Percentiles rank a stretch among this genome's conserved stretches.
Evolutionary conservation across 2,888 invertebrate species (phyloP).

Genomic region (Tanytarsus gracilentus): DNA sequence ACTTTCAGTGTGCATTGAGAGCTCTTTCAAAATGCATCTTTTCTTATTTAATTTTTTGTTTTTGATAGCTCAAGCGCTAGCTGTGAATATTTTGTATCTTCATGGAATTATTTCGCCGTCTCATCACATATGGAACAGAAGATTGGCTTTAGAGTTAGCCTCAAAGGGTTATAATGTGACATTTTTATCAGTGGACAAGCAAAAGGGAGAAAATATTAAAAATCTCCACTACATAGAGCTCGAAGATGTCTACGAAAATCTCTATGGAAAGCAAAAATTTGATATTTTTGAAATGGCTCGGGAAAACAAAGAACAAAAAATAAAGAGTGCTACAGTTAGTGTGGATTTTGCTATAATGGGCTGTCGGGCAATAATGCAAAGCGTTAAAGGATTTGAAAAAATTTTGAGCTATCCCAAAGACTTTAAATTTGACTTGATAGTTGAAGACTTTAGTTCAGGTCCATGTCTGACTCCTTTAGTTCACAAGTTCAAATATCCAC

Average conservation of each 20-base stretch:
- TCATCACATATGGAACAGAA: not conserved
- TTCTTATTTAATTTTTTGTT: no score
- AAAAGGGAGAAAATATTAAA: not conserved
- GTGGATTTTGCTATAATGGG: not conserved
- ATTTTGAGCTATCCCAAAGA: constrained; percentile 34
- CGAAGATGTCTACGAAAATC: not conserved
- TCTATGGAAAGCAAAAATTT: not conserved
- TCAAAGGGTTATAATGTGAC: not conserved
- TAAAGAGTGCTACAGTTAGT: not conserved
- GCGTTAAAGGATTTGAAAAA: constrained; percentile 34
- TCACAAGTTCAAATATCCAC: constrained; percentile 36
- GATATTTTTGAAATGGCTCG: not conserved
- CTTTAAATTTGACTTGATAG: constrained; percentile 36
- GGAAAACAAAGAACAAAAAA: not conserved
- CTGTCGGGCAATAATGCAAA: constrained; percentile 9
- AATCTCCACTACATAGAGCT: not conserved
- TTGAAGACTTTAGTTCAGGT: constrained; percentile 34
- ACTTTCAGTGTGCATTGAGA: no score
- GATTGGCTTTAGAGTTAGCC: not conserved
- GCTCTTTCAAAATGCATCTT: no score
- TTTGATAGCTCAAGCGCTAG: no score
- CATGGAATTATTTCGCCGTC: not conserved
- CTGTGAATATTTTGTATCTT: not conserved
- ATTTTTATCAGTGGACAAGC: not conserved
- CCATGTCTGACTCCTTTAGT: constrained; percentile 35